Evolutionary conservation across 2,888 invertebrate genomes (phyloP), one percentile per base, ranked within the genome.

Genomic region (Nephrocerus scutellatus): DNA sequence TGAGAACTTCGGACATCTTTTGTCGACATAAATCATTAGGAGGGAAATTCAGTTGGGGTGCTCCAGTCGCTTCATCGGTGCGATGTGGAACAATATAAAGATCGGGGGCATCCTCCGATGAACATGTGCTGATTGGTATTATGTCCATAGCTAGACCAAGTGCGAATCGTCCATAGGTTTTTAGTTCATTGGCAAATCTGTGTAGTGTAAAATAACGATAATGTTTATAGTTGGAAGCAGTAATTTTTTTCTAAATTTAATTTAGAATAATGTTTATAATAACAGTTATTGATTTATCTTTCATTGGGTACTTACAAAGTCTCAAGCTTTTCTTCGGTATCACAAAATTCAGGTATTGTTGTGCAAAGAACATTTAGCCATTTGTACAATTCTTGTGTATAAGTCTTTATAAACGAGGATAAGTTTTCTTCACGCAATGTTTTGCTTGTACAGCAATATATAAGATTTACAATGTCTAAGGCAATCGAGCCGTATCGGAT

Each of bases 101-200:
- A 54, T 82, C 81, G 0, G 82, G 83, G 1, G 83, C 83, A 55
- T 82, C 79, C 36, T 78, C 74, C 31, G 80, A 79, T 34, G 80
- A 76, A 43, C 82, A 82, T 1, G 77, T 82, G 57, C 66, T 78
- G 31, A 82, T 82, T 2, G 82, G 83, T 46, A 80, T 74, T 66
- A 82, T 82, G 52, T 83, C 83, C 47, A 83, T 54, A 0, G 83
- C 79, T 8, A 79, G 62, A 2, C 83, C 83, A 4, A 82, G 70
- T 0, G 80, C 82, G 50, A 80, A 82, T 30, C 73, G 73, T 6
- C 79, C 75, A 51, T 77, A 77, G 10, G 74, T 70, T 51, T 74
- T 73, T 52, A 82, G 74, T 50, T 83, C 82, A 21, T 72, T 71
- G 42, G 72, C 72, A 46, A 82, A 66, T 56, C 82, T 82, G 50